Evolutionary conservation across 1,140 invertebrate species (phyloP).

Genomic region (Amphibalanus amphitrite): DNA sequence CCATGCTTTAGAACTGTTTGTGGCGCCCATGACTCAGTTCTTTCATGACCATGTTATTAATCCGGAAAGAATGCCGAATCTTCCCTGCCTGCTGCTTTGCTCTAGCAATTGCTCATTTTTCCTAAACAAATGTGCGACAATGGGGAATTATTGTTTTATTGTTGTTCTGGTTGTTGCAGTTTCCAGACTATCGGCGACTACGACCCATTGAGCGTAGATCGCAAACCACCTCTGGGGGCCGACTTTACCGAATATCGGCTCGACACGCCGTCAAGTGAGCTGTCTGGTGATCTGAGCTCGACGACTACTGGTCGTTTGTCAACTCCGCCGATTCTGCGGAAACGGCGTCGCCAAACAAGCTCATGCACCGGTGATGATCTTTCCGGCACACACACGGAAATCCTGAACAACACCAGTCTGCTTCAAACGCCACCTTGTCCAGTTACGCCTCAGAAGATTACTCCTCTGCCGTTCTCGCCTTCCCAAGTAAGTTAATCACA

Average conservation of each 20-base stretch:
- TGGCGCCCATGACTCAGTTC: too few relatives aligned
- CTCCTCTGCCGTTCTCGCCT: neutral
- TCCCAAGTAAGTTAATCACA: neutral
- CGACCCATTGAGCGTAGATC: neutral
- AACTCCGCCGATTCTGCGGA: neutral
- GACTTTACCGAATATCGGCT: neutral
- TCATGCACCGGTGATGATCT: neutral
- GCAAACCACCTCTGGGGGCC: neutral
- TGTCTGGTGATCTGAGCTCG: neutral
- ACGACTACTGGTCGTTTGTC: neutral
- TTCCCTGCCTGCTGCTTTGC: too few relatives aligned
- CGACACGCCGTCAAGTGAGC: neutral
- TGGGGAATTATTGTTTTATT: neutral
- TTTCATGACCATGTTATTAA: too few relatives aligned
- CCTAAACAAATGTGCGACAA: neutral
- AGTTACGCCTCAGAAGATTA: neutral
- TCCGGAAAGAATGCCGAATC: too few relatives aligned
- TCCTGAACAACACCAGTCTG: neutral
- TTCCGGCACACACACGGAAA: neutral
- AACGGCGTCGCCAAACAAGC: conserved; percentile 1
- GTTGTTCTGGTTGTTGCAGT: neutral
- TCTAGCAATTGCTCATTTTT: too few relatives aligned
- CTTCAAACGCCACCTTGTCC: neutral
- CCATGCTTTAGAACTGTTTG: too few relatives aligned
- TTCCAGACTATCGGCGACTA: neutral